These are phyloP conservation scores for Microplitis demolitor DNA, from an alignment of 1,140 invertebrate genomes.

Conservation along the genomic window DNA sequence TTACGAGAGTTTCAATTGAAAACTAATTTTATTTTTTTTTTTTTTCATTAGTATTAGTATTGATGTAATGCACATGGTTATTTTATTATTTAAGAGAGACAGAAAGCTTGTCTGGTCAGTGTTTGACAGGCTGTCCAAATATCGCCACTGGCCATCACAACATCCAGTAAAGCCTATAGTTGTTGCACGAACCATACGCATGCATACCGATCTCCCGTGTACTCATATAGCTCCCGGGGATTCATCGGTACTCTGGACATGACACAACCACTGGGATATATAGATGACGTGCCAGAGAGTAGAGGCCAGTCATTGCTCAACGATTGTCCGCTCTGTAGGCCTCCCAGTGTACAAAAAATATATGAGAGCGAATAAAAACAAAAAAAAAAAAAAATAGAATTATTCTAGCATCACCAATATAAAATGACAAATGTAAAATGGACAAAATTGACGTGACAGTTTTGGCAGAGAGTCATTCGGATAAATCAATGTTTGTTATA, in stretches of 20 bases:
- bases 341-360: background rate
- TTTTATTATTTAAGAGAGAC: conserved; percentile 47
- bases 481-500: conserved; percentile 32
- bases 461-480: conserved; percentile 17
- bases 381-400: background rate
- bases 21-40: background rate
- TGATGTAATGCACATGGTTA: conserved; percentile 56
- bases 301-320: conserved; percentile 4
- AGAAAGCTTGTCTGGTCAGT: conserved; percentile 7
- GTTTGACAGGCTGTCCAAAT: conserved; percentile 56
- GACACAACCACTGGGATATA: too few species aligned
- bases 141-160: conserved; percentile 41
- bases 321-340: background rate
- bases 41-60: conserved; percentile 9
- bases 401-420: too few species aligned
- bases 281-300: background rate
- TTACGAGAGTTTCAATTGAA: background rate
- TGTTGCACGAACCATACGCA: conserved; percentile 34
- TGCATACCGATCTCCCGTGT: conserved; percentile 35
- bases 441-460: conserved; percentile 20
- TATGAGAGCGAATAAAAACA: background rate
- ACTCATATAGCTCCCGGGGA: conserved; percentile 33
- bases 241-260: conserved; percentile 7
- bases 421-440: conserved; percentile 29
- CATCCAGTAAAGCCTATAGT: too few species aligned